Conservation (phyloP, 2,888 invertebrate species). For the Chrysomela aeneicollis region DNA sequence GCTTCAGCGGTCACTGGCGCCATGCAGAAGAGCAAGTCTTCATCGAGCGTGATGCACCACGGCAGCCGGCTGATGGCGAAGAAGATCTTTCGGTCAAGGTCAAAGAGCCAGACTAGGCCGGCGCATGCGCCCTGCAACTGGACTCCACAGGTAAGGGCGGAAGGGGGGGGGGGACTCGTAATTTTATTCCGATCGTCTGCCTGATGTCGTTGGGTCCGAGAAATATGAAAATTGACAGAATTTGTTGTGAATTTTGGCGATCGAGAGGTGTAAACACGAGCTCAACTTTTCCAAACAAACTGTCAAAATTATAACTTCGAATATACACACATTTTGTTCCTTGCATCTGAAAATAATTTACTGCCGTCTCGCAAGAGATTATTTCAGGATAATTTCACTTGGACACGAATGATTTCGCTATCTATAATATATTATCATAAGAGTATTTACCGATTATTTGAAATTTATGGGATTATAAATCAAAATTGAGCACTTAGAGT, state of each 20-base stretch:
- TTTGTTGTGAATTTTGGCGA: not conserved
- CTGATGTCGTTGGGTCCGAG: too few relatives aligned
- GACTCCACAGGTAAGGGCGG: constrained; percentile 83
- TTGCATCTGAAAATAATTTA: not conserved
- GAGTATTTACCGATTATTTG: constrained; percentile 30
- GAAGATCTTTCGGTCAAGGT: constrained; percentile 85
- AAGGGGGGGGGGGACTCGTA: too few relatives aligned
- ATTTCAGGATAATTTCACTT: constrained; percentile 2
- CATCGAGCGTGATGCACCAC: constrained; percentile 84
- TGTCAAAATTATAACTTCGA: not conserved
- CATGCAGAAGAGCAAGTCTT: constrained; percentile 92
- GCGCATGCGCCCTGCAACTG: constrained; percentile 70
- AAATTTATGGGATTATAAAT: constrained; percentile 33
- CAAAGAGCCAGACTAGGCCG: constrained; percentile 79
- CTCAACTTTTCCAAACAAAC: not conserved
- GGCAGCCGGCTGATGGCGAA: constrained; percentile 77
- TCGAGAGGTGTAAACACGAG: not conserved
- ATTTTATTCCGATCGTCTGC: too few relatives aligned
- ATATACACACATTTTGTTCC: not conserved
- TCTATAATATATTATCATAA: constrained; percentile 29
- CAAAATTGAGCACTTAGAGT: constrained; percentile 29
- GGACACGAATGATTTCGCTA: constrained; percentile 22
- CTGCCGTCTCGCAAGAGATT: not conserved
- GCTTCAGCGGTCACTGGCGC: constrained; percentile 63
- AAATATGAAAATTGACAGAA: not conserved